A percentile compares a stretch with the other conserved stretches of the same genome.
These are phyloP conservation scores for Gymnocheta viridis DNA, from an alignment of 2,888 invertebrate genomes.

Conservation along the genomic window DNA sequence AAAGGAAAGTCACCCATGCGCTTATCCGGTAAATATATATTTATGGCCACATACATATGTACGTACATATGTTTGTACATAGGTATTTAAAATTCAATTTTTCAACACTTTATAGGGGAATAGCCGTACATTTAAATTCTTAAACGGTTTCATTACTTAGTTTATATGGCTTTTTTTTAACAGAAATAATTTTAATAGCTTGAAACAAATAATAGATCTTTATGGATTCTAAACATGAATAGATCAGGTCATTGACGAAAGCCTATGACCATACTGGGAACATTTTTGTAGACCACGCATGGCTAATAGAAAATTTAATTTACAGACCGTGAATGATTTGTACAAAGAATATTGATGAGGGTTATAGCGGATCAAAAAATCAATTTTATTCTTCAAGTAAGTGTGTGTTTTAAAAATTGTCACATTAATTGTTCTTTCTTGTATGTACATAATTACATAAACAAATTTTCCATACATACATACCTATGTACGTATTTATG, in stretches of 20 bases:
- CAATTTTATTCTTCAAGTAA: background rate
- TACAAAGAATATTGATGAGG: background rate
- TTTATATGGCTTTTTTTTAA: background rate
- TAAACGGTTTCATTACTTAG: conserved; percentile 38
- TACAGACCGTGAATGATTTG: background rate
- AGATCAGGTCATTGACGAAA: background rate
- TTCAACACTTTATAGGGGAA: conserved; percentile 56
- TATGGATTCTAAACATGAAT: background rate
- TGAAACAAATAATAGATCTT: background rate
- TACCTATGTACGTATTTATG: no score
- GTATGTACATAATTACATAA: no score
- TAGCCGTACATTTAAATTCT: conserved; percentile 21
- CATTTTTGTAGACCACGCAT: background rate
- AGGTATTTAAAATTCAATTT: conserved; percentile 23
- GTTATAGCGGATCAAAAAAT: background rate
- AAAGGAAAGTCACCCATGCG: conserved; percentile 68
- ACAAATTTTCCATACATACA: no score
- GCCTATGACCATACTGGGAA: background rate
- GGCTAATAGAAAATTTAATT: background rate
- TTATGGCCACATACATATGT: no score
- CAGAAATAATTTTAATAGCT: background rate
- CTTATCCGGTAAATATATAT: conserved; percentile 58
- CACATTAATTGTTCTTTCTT: background rate
- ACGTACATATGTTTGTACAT: no score
- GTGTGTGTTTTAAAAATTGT: background rate